Conservation (phyloP, 2,113 vertebrate genomes). For the Solenodon paradoxus region DNA sequence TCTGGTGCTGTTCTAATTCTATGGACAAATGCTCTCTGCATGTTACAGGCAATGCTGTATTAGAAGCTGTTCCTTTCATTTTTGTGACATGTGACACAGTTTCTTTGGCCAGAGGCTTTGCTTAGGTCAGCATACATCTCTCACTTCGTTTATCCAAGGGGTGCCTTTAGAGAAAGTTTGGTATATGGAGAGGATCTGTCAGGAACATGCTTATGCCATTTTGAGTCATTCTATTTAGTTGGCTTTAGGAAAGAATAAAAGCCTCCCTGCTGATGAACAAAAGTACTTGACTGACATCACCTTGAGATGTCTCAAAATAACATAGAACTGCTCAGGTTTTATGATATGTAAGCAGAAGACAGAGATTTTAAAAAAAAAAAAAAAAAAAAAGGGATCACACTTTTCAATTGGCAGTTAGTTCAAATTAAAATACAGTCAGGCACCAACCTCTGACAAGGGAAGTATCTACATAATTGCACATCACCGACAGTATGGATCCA, state of each 20-base stretch:
- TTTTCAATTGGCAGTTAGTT: background rate
- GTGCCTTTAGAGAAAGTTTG: background rate
- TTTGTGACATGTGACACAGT: slow-evolving; percentile 56
- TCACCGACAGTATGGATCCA: background rate
- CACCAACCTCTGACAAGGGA: background rate
- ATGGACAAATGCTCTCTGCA: background rate
- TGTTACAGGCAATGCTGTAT: background rate
- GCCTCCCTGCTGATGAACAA: background rate
- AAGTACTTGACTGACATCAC: background rate
- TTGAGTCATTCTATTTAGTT: slow-evolving; percentile 39
- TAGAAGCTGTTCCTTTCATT: slow-evolving; percentile 36
- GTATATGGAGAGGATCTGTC: background rate
- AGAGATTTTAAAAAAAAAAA: background rate
- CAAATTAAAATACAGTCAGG: background rate
- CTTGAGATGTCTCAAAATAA: background rate
- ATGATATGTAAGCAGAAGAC: background rate
- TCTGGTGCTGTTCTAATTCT: background rate
- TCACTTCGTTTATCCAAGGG: slow-evolving; percentile 58
- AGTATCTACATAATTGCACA: background rate
- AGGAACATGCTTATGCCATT: background rate
- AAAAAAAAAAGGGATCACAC: background rate
- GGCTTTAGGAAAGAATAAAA: slow-evolving; percentile 35
- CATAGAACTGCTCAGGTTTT: background rate
- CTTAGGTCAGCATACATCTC: slow-evolving; percentile 58
- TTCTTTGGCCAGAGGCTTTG: slow-evolving; percentile 55